Evolutionary conservation across 1,140 invertebrate species (phyloP), one percentile per base, ranked within the genome.

Genomic region (Bombus huntii): DNA sequence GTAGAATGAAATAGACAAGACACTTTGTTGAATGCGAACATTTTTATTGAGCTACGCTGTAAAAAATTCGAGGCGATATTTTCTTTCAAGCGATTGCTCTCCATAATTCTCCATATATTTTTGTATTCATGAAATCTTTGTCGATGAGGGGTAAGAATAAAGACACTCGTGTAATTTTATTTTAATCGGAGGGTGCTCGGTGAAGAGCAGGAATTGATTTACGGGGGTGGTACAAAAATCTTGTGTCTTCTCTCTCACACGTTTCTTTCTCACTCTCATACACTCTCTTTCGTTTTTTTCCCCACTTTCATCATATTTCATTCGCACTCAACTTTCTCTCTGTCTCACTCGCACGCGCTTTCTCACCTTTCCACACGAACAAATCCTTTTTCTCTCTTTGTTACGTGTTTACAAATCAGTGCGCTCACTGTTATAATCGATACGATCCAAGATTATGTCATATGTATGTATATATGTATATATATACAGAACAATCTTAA

Each of bases 351-450:
- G 10, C 44, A 31, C 39, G 47, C 31, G 6, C 44, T 57, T 28
- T 68, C 57, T 39, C 39, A 34, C 53, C 65, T 31, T 34, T 4
- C 39, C 37, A 82, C 83, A 73, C 79, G 47, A 84, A 87, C 81
- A 80, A 88, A 85, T 85, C 18, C 10, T 71, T 22, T 37, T 68
- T 37, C 34, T 68, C 18, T 37, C 10, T 83, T 88, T 92, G 88
- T 91, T 90, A 92, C 85, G n/a, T 66, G 93, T 93, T 93, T 94
- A 94, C 93, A 94, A 94, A 94, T 93, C 92, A 93, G 92, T 94
- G 93, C 93, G 93, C 91, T 93, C 92, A 86, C 91, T 89, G 89
- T 80, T 92, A 92, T 91, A 93, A 93, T 93, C 91, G 89, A 85
- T 93, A 93, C 92, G 93, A 93, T 93, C 92, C 92, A 93, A 92